Base-by-base conservation (phyloP, 2,888 invertebrate species). In the Pollenia amentaria region DNA sequence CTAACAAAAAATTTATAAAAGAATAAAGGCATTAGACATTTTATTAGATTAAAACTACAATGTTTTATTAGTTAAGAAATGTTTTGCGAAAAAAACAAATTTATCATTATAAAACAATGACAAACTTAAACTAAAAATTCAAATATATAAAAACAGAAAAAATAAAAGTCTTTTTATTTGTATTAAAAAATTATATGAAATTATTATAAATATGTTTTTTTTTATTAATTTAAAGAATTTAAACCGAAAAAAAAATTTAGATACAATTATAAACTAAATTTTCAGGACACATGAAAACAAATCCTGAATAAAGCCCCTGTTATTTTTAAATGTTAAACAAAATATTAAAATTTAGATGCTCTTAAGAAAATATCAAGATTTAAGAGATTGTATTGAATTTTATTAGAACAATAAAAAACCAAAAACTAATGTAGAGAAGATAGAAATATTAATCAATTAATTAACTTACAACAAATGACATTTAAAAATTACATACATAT, bases 401-500 rank as follows among this genome's bases (percentile, higher is more conserved):
- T 29, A 29, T 29, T 29, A 60, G 16, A 46, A 75, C 8, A 48
- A 16, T 10, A 55, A 80, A 76, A 18, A 75, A 82, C 38, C 42
- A 65, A 67, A 51, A 57, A 2, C 40, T 76, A 69, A 64, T 70
- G 46, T n/a, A 44, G 18, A 51, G 16, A 46, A 64, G n/a, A 60
- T 40, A n/a, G 46, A 79, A 73, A 18, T 69, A 60, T 87, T 82
- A 64, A 83, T 69, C 76, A 42, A 48, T 84, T 85, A 84, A 70
- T 84, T 85, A 85, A 65, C 70, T 85, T 84, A 86, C 73, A 84
- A 79, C 75, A 89, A 87, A 88, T 64, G 46, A 55, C 65, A 70
- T 88, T 89, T 84, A 88, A 88, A 88, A 69, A 75, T 65, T 65
- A 57, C 67, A 78, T 60, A 18, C 51, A 46, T 77, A 10, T 48